Conservation (phyloP, 1,140 invertebrate genomes). For the Ips typographus region DNA sequence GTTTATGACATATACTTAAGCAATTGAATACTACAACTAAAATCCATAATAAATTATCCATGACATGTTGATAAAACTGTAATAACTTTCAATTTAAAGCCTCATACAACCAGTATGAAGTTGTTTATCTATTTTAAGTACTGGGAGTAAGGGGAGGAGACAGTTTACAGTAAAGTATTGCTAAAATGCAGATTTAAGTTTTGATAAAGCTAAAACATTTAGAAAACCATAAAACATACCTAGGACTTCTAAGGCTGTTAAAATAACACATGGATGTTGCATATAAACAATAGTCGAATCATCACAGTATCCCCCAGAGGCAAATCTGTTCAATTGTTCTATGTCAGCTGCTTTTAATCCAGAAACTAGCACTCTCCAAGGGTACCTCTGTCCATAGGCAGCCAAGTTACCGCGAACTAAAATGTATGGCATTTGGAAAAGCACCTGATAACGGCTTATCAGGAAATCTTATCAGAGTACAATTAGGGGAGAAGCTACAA, state of each 20-base stretch:
- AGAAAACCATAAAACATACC: slow-evolving; percentile 3
- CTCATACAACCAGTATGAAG: too few relatives aligned
- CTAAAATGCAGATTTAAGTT: not conserved
- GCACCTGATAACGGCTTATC: slow-evolving; percentile 1
- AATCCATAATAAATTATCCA: too few relatives aligned
- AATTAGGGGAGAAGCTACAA: too few relatives aligned
- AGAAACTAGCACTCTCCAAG: slow-evolving; percentile 80
- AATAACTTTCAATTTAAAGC: too few relatives aligned
- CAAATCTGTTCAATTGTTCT: slow-evolving; percentile 75
- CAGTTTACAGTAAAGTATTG: not conserved
- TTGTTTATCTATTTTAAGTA: too few relatives aligned
- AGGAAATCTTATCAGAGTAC: not conserved
- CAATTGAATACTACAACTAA: too few relatives aligned
- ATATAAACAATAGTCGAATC: slow-evolving; percentile 77
- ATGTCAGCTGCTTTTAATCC: slow-evolving; percentile 81
- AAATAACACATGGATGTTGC: slow-evolving; percentile 82
- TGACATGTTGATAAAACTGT: too few relatives aligned
- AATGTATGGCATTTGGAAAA: slow-evolving; percentile 76
- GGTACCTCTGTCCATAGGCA: slow-evolving; percentile 79
- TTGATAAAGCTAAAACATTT: too few relatives aligned
- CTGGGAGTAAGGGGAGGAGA: too few relatives aligned
- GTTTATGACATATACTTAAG: too few relatives aligned
- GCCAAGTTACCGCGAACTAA: slow-evolving; percentile 82
- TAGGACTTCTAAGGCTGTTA: slow-evolving; percentile 81
- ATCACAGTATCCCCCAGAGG: slow-evolving; percentile 78